Conservation (phyloP, 1,140 invertebrate species). For the Pteromalus puparum region DNA sequence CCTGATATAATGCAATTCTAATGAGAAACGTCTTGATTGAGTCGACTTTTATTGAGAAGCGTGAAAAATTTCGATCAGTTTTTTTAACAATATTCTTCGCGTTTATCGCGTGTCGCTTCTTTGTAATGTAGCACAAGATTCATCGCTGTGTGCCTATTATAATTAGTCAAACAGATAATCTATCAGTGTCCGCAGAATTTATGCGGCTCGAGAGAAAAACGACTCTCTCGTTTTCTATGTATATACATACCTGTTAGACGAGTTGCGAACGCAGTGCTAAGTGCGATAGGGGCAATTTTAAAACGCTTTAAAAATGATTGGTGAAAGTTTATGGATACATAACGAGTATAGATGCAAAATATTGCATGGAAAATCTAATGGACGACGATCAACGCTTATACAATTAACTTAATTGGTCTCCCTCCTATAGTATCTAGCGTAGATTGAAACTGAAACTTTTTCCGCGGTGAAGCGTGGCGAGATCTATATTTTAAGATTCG, state of each 20-base stretch:
- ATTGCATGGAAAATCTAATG: background rate
- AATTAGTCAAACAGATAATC: background rate
- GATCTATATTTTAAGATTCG: too few species aligned
- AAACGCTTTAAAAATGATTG: slow-evolving; percentile 1
- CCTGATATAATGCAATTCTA: background rate
- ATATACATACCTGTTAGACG: background rate
- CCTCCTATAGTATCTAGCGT: background rate
- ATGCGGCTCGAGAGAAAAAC: background rate
- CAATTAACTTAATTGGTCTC: background rate
- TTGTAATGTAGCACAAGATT: background rate
- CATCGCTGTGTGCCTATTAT: background rate
- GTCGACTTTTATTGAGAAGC: background rate
- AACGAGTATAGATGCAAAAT: background rate
- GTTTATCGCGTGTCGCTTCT: background rate
- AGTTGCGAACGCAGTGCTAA: background rate
- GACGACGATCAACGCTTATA: background rate
- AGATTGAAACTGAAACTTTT: background rate
- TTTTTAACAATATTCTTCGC: too few species aligned
- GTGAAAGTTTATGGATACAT: background rate
- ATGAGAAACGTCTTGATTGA: slow-evolving; percentile 2
- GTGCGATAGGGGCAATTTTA: background rate
- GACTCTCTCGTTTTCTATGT: background rate
- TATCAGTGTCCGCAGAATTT: background rate
- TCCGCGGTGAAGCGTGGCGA: too few species aligned
- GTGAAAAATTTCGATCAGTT: too few species aligned